These are phyloP conservation scores for Epirrhoe alternata DNA, from an alignment of 2,888 invertebrate species.

Conservation along the genomic window DNA sequence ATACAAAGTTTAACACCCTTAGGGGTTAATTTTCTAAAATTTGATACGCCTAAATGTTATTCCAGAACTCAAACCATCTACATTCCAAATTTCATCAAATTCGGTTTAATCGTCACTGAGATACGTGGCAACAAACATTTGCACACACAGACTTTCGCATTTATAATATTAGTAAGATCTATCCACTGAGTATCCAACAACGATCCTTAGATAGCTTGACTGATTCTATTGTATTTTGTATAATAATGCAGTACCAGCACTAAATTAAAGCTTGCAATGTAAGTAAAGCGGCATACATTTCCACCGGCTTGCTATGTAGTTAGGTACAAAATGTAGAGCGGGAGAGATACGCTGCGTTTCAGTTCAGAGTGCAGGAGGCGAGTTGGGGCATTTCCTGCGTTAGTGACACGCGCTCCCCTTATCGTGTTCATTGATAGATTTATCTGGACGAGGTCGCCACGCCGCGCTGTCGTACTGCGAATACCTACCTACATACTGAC, in stretches of 20 bases:
- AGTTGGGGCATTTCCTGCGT: constrained; percentile 74
- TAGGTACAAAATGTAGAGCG: constrained; percentile 48
- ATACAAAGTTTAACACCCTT: no score
- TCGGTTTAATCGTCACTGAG: no score
- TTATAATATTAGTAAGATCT: no score
- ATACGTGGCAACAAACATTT: no score
- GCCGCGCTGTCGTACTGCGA: constrained; percentile 45
- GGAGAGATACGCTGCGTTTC: constrained; percentile 56
- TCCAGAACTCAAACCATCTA: no score
- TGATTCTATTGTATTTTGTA: no score
- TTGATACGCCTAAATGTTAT: no score
- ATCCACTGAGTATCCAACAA: no score
- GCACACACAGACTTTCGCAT: no score
- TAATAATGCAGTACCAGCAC: not conserved
- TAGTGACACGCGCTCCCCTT: constrained; percentile 77
- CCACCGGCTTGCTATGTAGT: constrained; percentile 37
- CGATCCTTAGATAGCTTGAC: no score
- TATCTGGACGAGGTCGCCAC: constrained; percentile 79
- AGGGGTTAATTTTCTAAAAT: no score
- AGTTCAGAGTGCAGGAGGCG: constrained; percentile 69
- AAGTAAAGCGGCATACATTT: constrained; percentile 36
- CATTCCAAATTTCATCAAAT: no score
- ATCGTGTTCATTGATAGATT: constrained; percentile 83
- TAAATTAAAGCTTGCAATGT: constrained; percentile 1
- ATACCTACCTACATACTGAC: constrained; percentile 47